Conservation (phyloP, 2,888 invertebrate species). For the Pristionchus maxplancki region DNA sequence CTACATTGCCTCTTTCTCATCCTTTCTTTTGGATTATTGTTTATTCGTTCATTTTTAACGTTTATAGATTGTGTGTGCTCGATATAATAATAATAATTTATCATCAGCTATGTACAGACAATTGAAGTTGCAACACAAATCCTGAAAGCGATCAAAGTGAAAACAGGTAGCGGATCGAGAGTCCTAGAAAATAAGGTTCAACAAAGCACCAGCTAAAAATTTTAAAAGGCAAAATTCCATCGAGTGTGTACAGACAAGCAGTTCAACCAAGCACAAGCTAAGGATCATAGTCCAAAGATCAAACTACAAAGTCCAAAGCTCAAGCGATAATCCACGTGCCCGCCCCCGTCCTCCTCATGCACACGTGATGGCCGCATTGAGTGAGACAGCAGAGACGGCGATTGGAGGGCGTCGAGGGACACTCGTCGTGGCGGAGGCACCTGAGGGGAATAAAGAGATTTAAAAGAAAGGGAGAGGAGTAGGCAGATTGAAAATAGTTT, state of each 20-base stretch:
- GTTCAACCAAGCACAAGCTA: neutral
- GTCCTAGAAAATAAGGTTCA: too few relatives aligned
- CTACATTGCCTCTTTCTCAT: neutral
- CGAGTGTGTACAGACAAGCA: constrained; percentile 41
- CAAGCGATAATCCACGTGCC: constrained; percentile 45
- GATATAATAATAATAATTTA: neutral
- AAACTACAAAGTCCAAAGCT: constrained; percentile 24
- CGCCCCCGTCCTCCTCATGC: constrained; percentile 27
- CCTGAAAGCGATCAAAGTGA: too few relatives aligned
- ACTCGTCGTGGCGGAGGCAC: constrained; percentile 53
- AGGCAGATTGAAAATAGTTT: neutral
- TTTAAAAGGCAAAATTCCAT: too few relatives aligned
- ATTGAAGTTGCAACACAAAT: too few relatives aligned
- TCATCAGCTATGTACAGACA: constrained; percentile 46
- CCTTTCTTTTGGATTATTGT: too few relatives aligned
- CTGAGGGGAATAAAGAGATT: neutral
- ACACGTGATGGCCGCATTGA: constrained; percentile 50
- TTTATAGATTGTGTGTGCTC: too few relatives aligned
- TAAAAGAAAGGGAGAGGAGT: neutral
- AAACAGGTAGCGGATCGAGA: too few relatives aligned
- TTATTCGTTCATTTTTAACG: too few relatives aligned
- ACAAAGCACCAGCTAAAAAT: too few relatives aligned
- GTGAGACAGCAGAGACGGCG: constrained; percentile 50
- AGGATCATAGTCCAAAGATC: neutral
- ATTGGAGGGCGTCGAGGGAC: constrained; percentile 49